A percentile compares a stretch with the other conserved stretches of the same genome.
Evolutionary conservation across 2,113 vertebrate genomes (phyloP).

Genomic region (Melanerpes formicivorus): DNA sequence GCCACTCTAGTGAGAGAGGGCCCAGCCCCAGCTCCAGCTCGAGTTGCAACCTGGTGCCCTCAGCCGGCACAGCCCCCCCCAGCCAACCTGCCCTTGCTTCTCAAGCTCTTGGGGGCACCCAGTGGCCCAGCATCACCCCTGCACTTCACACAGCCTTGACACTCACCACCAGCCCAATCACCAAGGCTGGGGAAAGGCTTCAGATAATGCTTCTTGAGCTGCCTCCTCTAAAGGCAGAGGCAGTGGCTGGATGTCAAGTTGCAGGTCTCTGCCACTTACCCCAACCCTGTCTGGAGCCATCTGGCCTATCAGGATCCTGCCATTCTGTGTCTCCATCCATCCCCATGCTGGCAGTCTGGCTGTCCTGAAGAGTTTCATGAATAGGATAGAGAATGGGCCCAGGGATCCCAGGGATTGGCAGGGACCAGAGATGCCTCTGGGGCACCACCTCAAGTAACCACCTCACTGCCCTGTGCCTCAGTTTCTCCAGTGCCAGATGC

Average conservation of each 20-base stretch:
- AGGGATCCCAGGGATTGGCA: neutral
- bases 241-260: fast-evolving
- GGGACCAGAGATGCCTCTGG: neutral
- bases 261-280: neutral
- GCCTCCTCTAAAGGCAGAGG: fast-evolving
- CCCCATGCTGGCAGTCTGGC: fast-evolving
- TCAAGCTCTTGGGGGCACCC: neutral
- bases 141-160: fast-evolving
- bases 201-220: neutral
- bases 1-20: neutral
- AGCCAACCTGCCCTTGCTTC: neutral
- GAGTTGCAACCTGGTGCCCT: neutral
- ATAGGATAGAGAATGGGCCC: fast-evolving
- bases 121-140: too few relatives aligned
- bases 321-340: fast-evolving
- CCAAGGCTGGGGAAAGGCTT: neutral
- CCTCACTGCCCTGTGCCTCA: neutral
- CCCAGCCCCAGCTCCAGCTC: neutral
- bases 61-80: neutral
- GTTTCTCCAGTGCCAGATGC: neutral
- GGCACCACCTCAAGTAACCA: neutral
- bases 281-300: neutral
- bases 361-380: neutral
- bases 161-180: neutral
- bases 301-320: fast-evolving